phyloP scores from a whole-genome alignment of 2,113 vertebrate species.

The Sialia sialis region DNA sequence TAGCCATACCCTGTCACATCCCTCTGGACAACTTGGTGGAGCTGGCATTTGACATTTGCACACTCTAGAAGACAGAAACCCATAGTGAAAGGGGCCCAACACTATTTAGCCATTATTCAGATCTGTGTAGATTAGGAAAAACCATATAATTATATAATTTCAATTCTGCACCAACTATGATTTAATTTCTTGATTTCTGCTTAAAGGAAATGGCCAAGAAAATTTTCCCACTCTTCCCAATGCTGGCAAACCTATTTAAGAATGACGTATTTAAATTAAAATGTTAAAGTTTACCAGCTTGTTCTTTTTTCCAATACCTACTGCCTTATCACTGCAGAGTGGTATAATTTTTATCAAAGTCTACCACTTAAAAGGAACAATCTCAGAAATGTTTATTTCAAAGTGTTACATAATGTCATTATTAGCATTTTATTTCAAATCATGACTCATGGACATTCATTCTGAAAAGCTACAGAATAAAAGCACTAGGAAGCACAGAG shows the following conservation, averaged over 20 bases:
- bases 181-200: background rate
- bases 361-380: slow-evolving; percentile 5
- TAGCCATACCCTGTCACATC: accelerated
- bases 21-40: background rate
- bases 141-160: background rate
- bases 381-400: slow-evolving; percentile 19
- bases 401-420: slow-evolving; percentile 25
- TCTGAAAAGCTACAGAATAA: slow-evolving; percentile 46
- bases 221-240: background rate
- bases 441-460: slow-evolving; percentile 45
- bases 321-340: background rate
- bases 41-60: background rate
- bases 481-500: slow-evolving; percentile 4
- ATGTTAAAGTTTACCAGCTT: background rate
- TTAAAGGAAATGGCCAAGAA: background rate
- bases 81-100: accelerated
- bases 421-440: slow-evolving; percentile 53
- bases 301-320: background rate
- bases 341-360: background rate
- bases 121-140: background rate
- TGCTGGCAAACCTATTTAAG: background rate
- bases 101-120: background rate
- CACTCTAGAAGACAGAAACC: background rate
- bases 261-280: background rate
- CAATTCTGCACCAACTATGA: background rate